Conservation (phyloP, 2,113 vertebrate genomes). For the Brachyistius frenatus region DNA sequence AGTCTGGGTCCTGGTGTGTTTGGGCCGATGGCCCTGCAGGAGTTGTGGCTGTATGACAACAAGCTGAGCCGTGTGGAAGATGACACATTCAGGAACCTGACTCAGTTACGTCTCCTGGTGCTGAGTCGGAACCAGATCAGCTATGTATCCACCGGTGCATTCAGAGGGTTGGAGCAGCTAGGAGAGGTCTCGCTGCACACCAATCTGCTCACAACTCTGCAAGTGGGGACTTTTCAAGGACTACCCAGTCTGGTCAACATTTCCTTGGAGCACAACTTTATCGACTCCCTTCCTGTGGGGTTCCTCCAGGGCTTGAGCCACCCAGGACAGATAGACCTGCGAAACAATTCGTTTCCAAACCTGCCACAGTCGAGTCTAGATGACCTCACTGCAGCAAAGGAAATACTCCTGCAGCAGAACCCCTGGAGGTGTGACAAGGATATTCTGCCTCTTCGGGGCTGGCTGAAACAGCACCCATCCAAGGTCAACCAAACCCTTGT, state of each 20-base stretch:
- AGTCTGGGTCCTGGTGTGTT: conserved; percentile 85
- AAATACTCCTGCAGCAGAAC: conserved; percentile 89
- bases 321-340: conserved; percentile 87
- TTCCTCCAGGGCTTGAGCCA: conserved; percentile 82
- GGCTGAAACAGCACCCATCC: conserved; percentile 83
- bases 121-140: conserved; percentile 90
- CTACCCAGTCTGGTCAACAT: conserved; percentile 88
- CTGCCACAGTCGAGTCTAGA: conserved; percentile 86
- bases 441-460: conserved; percentile 87
- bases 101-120: conserved; percentile 86
- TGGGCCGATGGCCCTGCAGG: conserved; percentile 84
- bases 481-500: conserved; percentile 82
- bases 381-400: conserved; percentile 76
- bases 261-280: conserved; percentile 90
- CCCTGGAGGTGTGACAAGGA: conserved; percentile 91
- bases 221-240: conserved; percentile 80
- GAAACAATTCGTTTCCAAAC: conserved; percentile 88
- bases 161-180: conserved; percentile 86
- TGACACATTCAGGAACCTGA: conserved; percentile 88
- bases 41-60: conserved; percentile 95
- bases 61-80: conserved; percentile 84
- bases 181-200: conserved; percentile 91
- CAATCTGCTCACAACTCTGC: conserved; percentile 84
- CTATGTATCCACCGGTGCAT: conserved; percentile 81
- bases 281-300: conserved; percentile 82